These are phyloP conservation scores for Rhinogobio ventralis DNA, from an alignment of 2,797 vertebrate genomes.

Conservation along the genomic window DNA sequence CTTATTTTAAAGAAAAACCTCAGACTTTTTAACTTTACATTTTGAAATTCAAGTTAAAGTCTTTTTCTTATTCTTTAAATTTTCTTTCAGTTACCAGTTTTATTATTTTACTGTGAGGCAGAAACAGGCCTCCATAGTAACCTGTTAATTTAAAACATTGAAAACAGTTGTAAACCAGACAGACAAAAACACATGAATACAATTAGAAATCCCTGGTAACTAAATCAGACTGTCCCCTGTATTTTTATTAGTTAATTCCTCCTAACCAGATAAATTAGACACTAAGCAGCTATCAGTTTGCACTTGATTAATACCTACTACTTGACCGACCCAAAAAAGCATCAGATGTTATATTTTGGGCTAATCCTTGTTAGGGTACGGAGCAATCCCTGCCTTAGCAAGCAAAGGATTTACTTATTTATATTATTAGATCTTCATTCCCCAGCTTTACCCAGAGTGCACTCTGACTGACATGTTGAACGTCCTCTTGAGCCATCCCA, in stretches of 20 bases:
- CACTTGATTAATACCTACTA: slow-evolving; percentile 50
- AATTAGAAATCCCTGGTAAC: slow-evolving; percentile 38
- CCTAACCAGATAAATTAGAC: slow-evolving; percentile 53
- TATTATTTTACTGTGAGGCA: neutral
- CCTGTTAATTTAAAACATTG: slow-evolving; percentile 10
- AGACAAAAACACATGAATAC: slow-evolving; percentile 45
- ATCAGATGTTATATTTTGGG: slow-evolving; percentile 45
- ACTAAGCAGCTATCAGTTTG: slow-evolving; percentile 50
- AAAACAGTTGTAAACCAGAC: slow-evolving; percentile 1
- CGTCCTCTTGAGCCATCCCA: neutral
- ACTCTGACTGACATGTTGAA: slow-evolving; percentile 16
- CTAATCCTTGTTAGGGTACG: slow-evolving; percentile 51
- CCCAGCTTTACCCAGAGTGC: slow-evolving; percentile 36
- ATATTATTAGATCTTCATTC: slow-evolving; percentile 36
- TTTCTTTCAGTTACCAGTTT: neutral
- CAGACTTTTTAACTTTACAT: too few relatives aligned
- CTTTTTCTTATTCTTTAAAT: neutral
- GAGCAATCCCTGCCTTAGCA: slow-evolving; percentile 38
- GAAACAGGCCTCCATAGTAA: neutral
- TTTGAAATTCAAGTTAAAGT: too few relatives aligned
- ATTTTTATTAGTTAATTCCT: slow-evolving; percentile 40
- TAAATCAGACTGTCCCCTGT: slow-evolving; percentile 43
- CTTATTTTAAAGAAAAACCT: too few relatives aligned
- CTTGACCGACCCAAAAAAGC: slow-evolving; percentile 40
- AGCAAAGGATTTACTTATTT: slow-evolving; percentile 57